Evolutionary conservation across 2,113 vertebrate genomes (phyloP).

Genomic region (Uropsilus gracilis): DNA sequence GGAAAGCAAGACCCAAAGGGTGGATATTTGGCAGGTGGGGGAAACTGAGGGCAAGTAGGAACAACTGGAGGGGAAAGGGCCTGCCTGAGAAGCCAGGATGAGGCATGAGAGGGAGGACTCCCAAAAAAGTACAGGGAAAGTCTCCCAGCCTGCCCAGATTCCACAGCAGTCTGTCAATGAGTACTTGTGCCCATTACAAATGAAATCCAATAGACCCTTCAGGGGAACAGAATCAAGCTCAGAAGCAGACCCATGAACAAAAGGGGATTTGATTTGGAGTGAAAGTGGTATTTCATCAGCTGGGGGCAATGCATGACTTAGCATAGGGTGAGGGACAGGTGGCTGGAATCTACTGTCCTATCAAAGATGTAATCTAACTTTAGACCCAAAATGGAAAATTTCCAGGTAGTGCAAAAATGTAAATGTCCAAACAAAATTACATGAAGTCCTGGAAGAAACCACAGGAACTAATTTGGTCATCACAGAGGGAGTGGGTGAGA

Average conservation of each 20-base stretch:
- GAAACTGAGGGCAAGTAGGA: neutral
- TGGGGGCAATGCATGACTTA: neutral
- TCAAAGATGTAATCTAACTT: neutral
- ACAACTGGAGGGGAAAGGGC: neutral
- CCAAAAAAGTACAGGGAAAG: neutral
- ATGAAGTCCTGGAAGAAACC: neutral
- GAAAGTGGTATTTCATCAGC: neutral
- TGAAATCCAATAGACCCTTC: neutral
- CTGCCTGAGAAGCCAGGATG: accelerated
- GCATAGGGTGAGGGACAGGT: neutral
- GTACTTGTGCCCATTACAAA: neutral
- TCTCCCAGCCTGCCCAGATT: neutral
- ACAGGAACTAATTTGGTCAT: neutral
- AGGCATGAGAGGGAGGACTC: neutral
- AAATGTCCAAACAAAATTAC: neutral
- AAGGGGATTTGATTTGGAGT: neutral
- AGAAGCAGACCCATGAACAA: neutral
- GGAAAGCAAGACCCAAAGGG: neutral
- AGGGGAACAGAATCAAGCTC: neutral
- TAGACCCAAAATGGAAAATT: neutral
- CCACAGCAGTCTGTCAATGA: neutral
- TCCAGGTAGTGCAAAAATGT: neutral
- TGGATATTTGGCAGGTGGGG: neutral
- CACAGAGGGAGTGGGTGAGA: neutral
- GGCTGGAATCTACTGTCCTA: neutral